phyloP scores from a whole-genome alignment of 2,888 invertebrate species.

The Cataglyphis albicans region DNA sequence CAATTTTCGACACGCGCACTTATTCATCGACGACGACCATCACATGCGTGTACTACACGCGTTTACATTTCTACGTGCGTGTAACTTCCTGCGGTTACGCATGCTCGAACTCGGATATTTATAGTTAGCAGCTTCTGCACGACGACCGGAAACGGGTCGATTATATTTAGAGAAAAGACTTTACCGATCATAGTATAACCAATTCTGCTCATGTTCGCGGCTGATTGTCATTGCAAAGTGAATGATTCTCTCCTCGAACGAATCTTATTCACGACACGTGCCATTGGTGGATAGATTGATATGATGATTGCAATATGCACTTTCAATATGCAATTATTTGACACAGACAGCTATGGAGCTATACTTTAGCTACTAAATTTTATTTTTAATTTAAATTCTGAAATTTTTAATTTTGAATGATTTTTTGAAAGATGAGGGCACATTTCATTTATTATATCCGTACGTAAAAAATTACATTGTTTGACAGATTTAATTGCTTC shows the following conservation, averaged over 20 bases:
- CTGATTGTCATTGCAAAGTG: slow-evolving; percentile 62
- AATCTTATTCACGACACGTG: slow-evolving; percentile 36
- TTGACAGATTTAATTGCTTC: not conserved
- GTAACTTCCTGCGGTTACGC: slow-evolving; percentile 59
- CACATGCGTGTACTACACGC: slow-evolving; percentile 13
- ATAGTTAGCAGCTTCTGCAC: slow-evolving; percentile 67
- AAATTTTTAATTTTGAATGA: not conserved
- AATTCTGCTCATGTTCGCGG: slow-evolving; percentile 59
- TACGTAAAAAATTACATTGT: not conserved
- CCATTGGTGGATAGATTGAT: slow-evolving; percentile 29
- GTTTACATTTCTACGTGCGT: slow-evolving; percentile 45
- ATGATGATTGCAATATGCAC: slow-evolving; percentile 11
- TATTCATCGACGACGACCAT: not conserved
- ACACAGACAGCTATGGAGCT: not conserved
- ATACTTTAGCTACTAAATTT: not conserved
- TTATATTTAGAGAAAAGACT: slow-evolving; percentile 80
- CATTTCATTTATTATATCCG: no score
- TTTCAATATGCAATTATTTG: not conserved
- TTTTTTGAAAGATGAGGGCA: not conserved
- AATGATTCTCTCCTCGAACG: slow-evolving; percentile 38
- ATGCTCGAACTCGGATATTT: slow-evolving; percentile 65
- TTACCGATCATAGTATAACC: slow-evolving; percentile 65
- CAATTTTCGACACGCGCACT: slow-evolving; percentile 33
- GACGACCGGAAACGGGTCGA: slow-evolving; percentile 77
- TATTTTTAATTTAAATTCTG: not conserved